Conservation (phyloP, 2,113 vertebrate genomes). For the Rhegmatorhina hoffmannsi region DNA sequence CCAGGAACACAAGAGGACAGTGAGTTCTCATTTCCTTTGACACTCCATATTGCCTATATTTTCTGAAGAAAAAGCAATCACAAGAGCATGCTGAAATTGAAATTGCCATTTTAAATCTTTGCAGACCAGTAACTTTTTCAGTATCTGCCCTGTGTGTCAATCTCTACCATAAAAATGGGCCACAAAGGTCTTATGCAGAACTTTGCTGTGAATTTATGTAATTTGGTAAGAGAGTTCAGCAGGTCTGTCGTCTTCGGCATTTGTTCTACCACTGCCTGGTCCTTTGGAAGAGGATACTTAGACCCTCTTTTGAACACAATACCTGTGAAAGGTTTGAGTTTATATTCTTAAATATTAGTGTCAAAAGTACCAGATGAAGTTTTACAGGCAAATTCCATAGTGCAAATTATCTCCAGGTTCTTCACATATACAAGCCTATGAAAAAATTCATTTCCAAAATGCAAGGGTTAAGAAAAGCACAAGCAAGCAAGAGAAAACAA, state of each 20-base stretch:
- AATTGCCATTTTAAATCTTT: background rate
- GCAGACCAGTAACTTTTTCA: background rate
- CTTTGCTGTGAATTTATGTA: background rate
- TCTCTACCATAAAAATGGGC: background rate
- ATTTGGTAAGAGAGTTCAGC: background rate
- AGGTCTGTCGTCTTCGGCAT: background rate
- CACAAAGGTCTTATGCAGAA: background rate
- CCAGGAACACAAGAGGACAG: background rate
- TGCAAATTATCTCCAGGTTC: background rate
- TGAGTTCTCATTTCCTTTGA: background rate
- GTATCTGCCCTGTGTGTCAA: background rate
- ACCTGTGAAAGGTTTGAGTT: background rate
- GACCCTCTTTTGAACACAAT: background rate
- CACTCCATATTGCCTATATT: background rate
- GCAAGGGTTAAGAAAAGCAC: background rate
- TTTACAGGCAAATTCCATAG: background rate
- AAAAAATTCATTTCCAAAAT: background rate
- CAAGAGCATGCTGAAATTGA: background rate
- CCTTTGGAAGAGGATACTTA: background rate
- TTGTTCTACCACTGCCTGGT: background rate
- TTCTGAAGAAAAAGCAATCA: background rate
- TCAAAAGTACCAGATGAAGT: background rate
- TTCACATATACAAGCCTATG: background rate
- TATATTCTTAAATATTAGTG: background rate
- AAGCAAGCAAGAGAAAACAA: background rate